Conservation (phyloP, 2,797 vertebrate species). For the Myioborus miniatus region DNA sequence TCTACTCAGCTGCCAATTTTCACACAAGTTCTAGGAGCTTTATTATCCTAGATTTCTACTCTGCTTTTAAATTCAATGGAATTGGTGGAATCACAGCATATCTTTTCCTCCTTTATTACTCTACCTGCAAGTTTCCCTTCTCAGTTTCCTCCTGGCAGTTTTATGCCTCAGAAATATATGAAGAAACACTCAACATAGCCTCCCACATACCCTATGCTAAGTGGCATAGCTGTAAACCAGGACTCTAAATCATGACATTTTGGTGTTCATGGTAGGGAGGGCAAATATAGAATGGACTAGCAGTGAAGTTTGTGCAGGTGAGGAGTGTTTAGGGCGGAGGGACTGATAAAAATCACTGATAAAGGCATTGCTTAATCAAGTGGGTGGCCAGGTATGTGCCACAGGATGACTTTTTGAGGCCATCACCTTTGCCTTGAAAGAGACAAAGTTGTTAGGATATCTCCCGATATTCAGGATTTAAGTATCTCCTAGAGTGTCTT, state of each 20-base stretch:
- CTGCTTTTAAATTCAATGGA: background rate
- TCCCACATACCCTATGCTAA: background rate
- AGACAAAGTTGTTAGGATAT: background rate
- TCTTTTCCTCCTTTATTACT: background rate
- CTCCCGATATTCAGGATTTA: background rate
- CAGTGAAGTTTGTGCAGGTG: background rate
- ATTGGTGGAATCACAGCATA: background rate
- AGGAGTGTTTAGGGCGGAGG: background rate
- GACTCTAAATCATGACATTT: background rate
- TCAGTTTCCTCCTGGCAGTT: background rate
- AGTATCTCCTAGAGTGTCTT: background rate
- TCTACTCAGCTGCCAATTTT: background rate
- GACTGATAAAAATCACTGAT: background rate
- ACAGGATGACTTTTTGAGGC: background rate
- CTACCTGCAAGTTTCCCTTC: background rate
- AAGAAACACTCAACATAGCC: background rate
- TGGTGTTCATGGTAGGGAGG: background rate
- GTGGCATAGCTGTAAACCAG: background rate
- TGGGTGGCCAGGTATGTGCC: background rate
- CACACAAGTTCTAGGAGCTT: background rate
- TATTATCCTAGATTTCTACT: background rate
- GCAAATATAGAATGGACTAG: background rate
- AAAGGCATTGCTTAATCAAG: fast-evolving
- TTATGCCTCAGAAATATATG: background rate
- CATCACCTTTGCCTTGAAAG: background rate